A percentile compares a stretch with the other conserved stretches of the same genome.
phyloP scores from a whole-genome alignment of 2,888 invertebrate species.

The Cerastoderma edule region DNA sequence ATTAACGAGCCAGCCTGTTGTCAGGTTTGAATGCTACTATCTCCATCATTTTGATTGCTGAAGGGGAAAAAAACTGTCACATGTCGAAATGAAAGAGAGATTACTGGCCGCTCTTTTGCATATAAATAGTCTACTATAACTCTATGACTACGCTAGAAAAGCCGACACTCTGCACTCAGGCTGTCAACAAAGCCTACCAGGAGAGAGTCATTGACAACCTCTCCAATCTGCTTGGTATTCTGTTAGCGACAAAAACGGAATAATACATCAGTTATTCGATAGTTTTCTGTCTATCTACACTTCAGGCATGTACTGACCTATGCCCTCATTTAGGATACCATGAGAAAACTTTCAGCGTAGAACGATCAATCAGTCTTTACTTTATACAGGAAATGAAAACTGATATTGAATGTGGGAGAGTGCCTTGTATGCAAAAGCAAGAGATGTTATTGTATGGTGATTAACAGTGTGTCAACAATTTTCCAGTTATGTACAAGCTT shows the following conservation, averaged over 20 bases:
- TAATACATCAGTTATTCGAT: neutral
- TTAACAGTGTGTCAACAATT: too few species aligned
- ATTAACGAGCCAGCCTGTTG: conserved; percentile 16
- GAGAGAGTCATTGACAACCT: too few species aligned
- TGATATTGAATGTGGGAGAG: too few species aligned
- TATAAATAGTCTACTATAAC: conserved; percentile 28
- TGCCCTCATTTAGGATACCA: too few species aligned
- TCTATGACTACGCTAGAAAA: neutral
- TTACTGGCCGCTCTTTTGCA: conserved; percentile 14
- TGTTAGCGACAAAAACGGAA: neutral
- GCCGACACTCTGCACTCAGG: neutral
- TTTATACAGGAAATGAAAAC: too few species aligned
- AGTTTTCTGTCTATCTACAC: neutral
- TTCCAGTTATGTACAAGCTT: too few species aligned
- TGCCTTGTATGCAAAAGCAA: too few species aligned
- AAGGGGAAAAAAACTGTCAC: conserved; percentile 32
- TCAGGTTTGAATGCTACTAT: conserved; percentile 26
- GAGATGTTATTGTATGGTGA: too few species aligned
- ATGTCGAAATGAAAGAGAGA: conserved; percentile 29
- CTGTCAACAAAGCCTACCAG: neutral
- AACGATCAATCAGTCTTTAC: too few species aligned
- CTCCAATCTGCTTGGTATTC: conserved; percentile 2
- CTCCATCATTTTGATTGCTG: conserved; percentile 27
- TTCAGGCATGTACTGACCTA: too few species aligned
- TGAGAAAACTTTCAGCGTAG: too few species aligned